Evolutionary conservation across 2,888 invertebrate genomes (phyloP), one percentile per base, ranked within the genome.

Genomic region (Drosophila putrida): DNA sequence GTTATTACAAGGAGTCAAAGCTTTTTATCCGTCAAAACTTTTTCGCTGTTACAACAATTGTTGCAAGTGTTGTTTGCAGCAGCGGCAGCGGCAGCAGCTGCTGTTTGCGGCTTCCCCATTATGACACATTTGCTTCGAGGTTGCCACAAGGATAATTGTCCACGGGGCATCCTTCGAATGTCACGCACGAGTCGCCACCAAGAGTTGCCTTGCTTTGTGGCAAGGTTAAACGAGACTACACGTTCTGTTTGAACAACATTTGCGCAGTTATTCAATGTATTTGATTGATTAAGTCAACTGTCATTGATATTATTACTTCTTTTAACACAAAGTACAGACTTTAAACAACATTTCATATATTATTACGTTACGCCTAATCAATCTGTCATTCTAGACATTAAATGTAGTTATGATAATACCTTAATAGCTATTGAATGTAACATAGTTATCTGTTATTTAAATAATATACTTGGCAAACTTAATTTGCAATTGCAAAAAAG

Each of bases 111-210:
- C 62, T 66, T 59, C 71, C 67, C 53, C 63, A 75, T 84, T 80
- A 82, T 73, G 85, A 73, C 73, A 82, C 78, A 85, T 78, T 85
- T 78, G 65, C 62, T 54, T 36, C 66, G 68, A 77, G 78, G 75
- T 69, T 66, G 53, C 50, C 41, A 15, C 6, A 82, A 82, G 85
- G 82, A 82, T 82, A 85, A 80, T 85, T 82, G 85, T 64, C 66
- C 71, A 54, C 49, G 70, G 70, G 68, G 55, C 54, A 82, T 79
- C 81, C 79, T 76, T 81, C 65, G 65, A 41, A 39, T 57, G 67
- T 59, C 64, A 75, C 54, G 62, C 68, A 66, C 50, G 46, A 57
- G 53, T 44, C 8, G 50, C 35, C 50, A 50, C 31, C 63, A 65
- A 43, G 43, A 53, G 53, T 44, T 13, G 53, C 38, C 46, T 13